Conservation (phyloP, 2,888 invertebrate genomes). For the Nomada flava region DNA sequence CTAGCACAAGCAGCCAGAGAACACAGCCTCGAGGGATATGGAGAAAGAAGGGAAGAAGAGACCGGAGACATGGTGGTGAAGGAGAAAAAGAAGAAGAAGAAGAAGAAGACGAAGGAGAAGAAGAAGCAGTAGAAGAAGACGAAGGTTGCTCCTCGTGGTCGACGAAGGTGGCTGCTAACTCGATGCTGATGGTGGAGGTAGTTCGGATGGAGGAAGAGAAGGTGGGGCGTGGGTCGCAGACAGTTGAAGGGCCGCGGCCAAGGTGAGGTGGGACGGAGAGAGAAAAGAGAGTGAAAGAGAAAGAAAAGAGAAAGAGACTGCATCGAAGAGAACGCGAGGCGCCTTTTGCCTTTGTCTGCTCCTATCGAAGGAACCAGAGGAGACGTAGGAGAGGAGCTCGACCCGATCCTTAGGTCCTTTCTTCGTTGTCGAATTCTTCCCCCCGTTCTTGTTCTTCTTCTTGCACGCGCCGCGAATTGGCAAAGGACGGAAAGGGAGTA, state of each 20-base stretch:
- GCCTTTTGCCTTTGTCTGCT: conserved; percentile 76
- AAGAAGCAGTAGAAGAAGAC: conserved; percentile 43
- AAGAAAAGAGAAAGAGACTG: conserved; percentile 53
- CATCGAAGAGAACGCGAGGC: conserved; percentile 68
- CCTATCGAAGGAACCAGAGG: conserved; percentile 66
- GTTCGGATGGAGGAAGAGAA: conserved; percentile 69
- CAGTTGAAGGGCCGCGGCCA: conserved; percentile 84
- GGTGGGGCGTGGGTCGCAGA: conserved; percentile 82
- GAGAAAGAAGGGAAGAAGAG: conserved; percentile 30
- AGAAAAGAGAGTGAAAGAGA: conserved; percentile 56
- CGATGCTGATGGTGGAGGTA: conserved; percentile 56
- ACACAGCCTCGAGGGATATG: conserved; percentile 6
- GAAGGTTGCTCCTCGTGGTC: conserved; percentile 54
- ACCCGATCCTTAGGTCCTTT: conserved; percentile 45
- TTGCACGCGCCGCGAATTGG: conserved; percentile 60
- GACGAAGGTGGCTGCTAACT: conserved; percentile 59
- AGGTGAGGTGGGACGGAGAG: conserved; percentile 81
- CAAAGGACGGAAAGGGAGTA: conserved; percentile 44
- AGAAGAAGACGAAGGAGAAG: conserved; percentile 19
- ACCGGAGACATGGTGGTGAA: conserved; percentile 25
- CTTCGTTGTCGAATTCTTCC: conserved; percentile 26
- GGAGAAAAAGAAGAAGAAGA: conserved; percentile 36
- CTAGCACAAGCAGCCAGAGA: conserved; percentile 37
- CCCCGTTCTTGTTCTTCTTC: conserved; percentile 32
- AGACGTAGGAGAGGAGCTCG: conserved; percentile 56